Conservation (phyloP, 23 tunicate genomes). For the Clavelina lepadiformis region DNA sequence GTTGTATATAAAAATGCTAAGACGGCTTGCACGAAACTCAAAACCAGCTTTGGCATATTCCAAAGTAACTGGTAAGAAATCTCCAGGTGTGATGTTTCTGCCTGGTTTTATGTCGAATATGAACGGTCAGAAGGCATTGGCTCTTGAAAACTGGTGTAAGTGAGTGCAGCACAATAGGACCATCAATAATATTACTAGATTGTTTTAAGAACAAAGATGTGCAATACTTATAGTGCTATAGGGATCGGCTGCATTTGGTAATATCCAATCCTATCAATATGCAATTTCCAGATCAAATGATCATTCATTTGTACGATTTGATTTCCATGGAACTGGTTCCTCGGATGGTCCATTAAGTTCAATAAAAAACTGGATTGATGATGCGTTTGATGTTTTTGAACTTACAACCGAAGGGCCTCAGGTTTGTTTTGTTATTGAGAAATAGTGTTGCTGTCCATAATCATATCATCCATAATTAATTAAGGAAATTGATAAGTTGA, state of each 20-base stretch:
- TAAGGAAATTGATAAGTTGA: no score
- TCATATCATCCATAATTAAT: no score
- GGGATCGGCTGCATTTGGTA: no score
- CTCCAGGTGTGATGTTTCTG: conserved; percentile 42
- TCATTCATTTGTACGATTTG: conserved; percentile 38
- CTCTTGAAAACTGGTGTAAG: conserved; percentile 49
- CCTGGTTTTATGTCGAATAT: conserved; percentile 61
- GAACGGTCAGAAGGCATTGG: conserved; percentile 45
- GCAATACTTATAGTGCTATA: no score
- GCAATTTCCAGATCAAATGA: conserved; percentile 12
- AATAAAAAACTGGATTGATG: conserved; percentile 28
- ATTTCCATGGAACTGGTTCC: conserved; percentile 22
- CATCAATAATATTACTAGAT: background rate
- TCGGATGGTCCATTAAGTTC: background rate
- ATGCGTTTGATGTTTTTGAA: conserved; percentile 31
- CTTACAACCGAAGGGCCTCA: conserved; percentile 24
- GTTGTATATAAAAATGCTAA: no score
- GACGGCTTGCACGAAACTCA: conserved; percentile 1
- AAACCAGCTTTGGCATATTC: conserved; percentile 33
- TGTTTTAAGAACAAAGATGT: no score
- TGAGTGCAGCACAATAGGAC: background rate
- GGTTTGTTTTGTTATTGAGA: no score
- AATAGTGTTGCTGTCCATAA: no score
- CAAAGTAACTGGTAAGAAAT: conserved; percentile 2
- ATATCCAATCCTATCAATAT: no score